Evolutionary conservation across 2,888 invertebrate genomes (phyloP).

Genomic region (Sinopyrophorus schimmeli): DNA sequence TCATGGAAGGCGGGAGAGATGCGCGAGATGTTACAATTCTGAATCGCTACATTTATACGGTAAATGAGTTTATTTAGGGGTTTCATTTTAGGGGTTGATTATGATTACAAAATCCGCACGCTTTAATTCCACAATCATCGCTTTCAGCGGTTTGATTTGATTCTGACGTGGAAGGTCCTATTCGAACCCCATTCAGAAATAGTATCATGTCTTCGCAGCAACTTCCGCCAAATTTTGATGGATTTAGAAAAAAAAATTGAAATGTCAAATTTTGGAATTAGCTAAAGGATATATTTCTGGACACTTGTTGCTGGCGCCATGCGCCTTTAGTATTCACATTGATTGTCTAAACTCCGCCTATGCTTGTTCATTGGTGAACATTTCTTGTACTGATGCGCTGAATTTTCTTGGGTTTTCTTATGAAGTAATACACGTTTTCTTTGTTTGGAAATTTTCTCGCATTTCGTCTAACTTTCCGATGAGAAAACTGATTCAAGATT

Average conservation of each 20-base stretch:
- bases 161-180: no score
- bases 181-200: no score
- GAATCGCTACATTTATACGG: constrained; percentile 24
- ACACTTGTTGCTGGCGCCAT: constrained; percentile 52
- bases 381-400: constrained; percentile 47
- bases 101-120: constrained; percentile 12
- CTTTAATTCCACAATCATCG: constrained; percentile 1
- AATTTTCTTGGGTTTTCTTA: constrained; percentile 40
- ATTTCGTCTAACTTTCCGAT: background rate
- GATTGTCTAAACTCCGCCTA: constrained; percentile 53
- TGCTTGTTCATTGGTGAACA: constrained; percentile 46
- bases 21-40: constrained; percentile 32
- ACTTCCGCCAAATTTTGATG: no score
- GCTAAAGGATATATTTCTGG: constrained; percentile 34
- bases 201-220: no score
- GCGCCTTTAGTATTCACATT: constrained; percentile 45
- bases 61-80: constrained; percentile 29
- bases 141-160: no score
- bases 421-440: constrained; percentile 24
- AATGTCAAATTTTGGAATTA: constrained; percentile 8
- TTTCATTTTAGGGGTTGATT: constrained; percentile 22
- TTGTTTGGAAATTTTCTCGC: constrained; percentile 19
- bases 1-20: constrained; percentile 32
- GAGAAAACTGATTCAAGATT: background rate
- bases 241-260: background rate